These are phyloP conservation scores for Onychomys arenicola DNA, from an alignment of 2,797 vertebrate species.

Conservation along the genomic window DNA sequence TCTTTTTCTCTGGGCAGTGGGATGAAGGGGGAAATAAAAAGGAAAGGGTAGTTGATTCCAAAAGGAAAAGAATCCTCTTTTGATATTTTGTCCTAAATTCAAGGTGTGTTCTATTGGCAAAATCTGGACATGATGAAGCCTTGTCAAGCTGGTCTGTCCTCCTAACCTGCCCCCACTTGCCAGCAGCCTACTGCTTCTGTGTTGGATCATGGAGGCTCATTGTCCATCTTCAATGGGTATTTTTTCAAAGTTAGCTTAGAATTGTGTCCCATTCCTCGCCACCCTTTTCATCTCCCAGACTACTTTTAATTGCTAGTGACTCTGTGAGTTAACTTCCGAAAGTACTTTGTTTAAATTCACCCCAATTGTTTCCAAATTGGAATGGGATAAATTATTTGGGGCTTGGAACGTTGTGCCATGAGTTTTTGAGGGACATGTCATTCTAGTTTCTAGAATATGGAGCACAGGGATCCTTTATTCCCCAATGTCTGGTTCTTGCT, in stretches of 20 bases:
- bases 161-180: constrained; percentile 84
- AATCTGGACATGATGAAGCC: constrained; percentile 85
- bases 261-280: neutral
- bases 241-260: constrained; percentile 77
- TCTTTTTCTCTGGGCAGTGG: neutral
- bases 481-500: neutral
- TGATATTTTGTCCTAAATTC: constrained; percentile 85
- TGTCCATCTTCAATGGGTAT: constrained; percentile 73
- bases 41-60: constrained; percentile 68
- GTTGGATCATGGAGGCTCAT: constrained; percentile 81
- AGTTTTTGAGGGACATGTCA: constrained; percentile 17
- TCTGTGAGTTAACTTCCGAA: constrained; percentile 67
- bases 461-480: neutral
- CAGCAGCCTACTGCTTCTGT: constrained; percentile 86
- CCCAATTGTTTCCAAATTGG: constrained; percentile 75
- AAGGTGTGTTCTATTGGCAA: constrained; percentile 88
- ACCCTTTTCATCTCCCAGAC: neutral
- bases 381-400: constrained; percentile 63
- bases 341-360: constrained; percentile 81
- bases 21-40: neutral
- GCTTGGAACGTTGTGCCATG: neutral
- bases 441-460: constrained; percentile 51
- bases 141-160: constrained; percentile 85
- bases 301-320: constrained; percentile 79
- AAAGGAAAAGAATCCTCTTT: constrained; percentile 82